Conservation (phyloP, 1,140 invertebrate species). For the Leptinotarsa defecta region DNA sequence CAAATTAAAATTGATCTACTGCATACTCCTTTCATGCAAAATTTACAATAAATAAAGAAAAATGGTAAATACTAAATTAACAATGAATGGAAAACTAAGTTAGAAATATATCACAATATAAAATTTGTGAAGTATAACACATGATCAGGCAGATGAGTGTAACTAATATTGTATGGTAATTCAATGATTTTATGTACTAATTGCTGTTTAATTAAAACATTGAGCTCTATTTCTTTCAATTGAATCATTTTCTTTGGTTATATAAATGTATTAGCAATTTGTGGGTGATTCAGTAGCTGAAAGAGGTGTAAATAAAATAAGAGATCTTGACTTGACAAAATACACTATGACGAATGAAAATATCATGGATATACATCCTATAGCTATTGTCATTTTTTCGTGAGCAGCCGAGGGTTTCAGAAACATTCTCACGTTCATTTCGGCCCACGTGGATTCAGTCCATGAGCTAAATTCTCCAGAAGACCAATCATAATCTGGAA, state of each 20-base stretch:
- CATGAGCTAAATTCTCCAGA: slow-evolving; percentile 84
- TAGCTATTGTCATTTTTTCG: slow-evolving; percentile 67
- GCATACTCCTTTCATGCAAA: too few species aligned
- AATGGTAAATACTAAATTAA: too few species aligned
- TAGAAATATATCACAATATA: too few species aligned
- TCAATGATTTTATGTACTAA: too few species aligned
- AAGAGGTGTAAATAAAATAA: slow-evolving; percentile 62
- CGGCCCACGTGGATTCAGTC: slow-evolving; percentile 88
- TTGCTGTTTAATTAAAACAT: too few species aligned
- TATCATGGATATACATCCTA: slow-evolving; percentile 67
- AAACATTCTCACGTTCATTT: slow-evolving; percentile 78
- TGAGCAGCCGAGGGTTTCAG: slow-evolving; percentile 73
- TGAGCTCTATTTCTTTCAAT: not conserved
- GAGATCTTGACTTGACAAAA: slow-evolving; percentile 69
- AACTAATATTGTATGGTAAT: too few species aligned
- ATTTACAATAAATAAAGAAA: too few species aligned
- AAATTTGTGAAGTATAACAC: too few species aligned
- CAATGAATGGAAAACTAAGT: too few species aligned
- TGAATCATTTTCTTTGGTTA: not conserved
- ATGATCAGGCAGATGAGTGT: too few species aligned
- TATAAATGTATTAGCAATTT: slow-evolving; percentile 33
- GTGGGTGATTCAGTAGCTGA: slow-evolving; percentile 28
- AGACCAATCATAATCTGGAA: slow-evolving; percentile 76
- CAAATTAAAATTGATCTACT: too few species aligned
- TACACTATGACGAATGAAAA: slow-evolving; percentile 71